phyloP scores from a whole-genome alignment of 2,888 invertebrate species.

The Epicampocera succincta region DNA sequence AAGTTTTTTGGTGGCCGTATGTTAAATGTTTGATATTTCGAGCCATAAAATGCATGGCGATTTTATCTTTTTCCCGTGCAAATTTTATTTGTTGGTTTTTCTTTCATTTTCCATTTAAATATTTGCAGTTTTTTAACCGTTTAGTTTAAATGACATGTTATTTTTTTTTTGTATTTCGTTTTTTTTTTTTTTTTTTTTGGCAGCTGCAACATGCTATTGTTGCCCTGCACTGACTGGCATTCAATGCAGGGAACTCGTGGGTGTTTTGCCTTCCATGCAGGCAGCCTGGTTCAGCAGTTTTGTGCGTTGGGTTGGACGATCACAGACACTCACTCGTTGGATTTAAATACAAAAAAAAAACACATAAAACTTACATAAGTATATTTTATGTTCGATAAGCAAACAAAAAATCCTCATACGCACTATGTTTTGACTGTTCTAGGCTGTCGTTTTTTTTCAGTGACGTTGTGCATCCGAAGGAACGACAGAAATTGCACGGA shows the following conservation, averaged over 20 bases:
- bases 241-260: slow-evolving; percentile 43
- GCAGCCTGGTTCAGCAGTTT: neutral
- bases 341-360: neutral
- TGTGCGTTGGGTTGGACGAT: slow-evolving; percentile 8
- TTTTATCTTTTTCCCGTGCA: slow-evolving; percentile 18
- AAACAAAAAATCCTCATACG: slow-evolving; percentile 49
- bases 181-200: too few relatives aligned
- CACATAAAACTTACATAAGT: neutral
- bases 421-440: slow-evolving; percentile 49
- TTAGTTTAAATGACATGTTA: slow-evolving; percentile 55
- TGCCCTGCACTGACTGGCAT: neutral
- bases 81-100: neutral
- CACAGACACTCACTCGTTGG: slow-evolving; percentile 6
- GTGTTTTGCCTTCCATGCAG: slow-evolving; percentile 22
- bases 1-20: slow-evolving; percentile 50
- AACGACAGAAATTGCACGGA: neutral
- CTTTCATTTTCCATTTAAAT: slow-evolving; percentile 16
- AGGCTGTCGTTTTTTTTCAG: slow-evolving; percentile 28
- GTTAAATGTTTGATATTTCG: slow-evolving; percentile 29
- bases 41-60: slow-evolving; percentile 42
- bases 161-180: too few relatives aligned
- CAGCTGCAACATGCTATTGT: slow-evolving; percentile 36
- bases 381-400: slow-evolving; percentile 15
- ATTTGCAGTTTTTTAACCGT: slow-evolving; percentile 52
- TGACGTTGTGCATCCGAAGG: neutral